These are phyloP conservation scores for Notolabrus celidotus DNA, from an alignment of 2,797 vertebrate species.

Conservation along the genomic window DNA sequence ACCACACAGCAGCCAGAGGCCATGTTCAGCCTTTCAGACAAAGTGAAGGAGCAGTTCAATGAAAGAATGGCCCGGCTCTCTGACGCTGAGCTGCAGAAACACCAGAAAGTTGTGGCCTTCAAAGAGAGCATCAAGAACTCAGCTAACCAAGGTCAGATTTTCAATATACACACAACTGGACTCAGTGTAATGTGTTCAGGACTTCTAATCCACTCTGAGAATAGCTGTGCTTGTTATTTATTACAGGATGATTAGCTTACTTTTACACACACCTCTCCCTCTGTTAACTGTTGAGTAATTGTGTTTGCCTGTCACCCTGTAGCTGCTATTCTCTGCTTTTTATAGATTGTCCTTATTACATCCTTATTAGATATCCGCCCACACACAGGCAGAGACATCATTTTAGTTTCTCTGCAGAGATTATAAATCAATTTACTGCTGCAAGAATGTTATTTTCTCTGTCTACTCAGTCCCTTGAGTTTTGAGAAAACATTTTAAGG, in stretches of 20 bases:
- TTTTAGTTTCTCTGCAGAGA: slow-evolving; percentile 7
- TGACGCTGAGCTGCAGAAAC: slow-evolving; percentile 76
- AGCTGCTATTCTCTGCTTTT: slow-evolving; percentile 31
- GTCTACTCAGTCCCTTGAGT: background rate
- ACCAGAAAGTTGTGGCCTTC: slow-evolving; percentile 82
- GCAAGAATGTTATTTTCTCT: background rate
- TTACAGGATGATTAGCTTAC: slow-evolving; percentile 22
- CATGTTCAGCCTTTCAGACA: slow-evolving; percentile 77
- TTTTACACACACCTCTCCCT: slow-evolving; percentile 15
- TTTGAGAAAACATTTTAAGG: background rate
- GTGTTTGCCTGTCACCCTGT: slow-evolving; percentile 24
- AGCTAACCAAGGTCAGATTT: slow-evolving; percentile 60
- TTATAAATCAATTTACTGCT: slow-evolving; percentile 1
- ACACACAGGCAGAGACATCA: background rate
- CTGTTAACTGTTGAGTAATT: slow-evolving; percentile 28
- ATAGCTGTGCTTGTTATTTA: slow-evolving; percentile 1
- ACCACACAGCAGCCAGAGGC: slow-evolving; percentile 76
- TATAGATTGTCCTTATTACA: slow-evolving; percentile 32
- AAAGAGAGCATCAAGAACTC: slow-evolving; percentile 70
- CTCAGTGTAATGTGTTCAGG: background rate
- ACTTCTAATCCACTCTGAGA: background rate
- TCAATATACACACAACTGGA: background rate
- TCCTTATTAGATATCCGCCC: slow-evolving; percentile 10
- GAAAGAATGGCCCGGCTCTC: slow-evolving; percentile 63
- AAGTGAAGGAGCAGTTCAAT: slow-evolving; percentile 74